These are phyloP conservation scores for Diplosoma virens DNA, from an alignment of 23 tunicate species.

Conservation along the genomic window DNA sequence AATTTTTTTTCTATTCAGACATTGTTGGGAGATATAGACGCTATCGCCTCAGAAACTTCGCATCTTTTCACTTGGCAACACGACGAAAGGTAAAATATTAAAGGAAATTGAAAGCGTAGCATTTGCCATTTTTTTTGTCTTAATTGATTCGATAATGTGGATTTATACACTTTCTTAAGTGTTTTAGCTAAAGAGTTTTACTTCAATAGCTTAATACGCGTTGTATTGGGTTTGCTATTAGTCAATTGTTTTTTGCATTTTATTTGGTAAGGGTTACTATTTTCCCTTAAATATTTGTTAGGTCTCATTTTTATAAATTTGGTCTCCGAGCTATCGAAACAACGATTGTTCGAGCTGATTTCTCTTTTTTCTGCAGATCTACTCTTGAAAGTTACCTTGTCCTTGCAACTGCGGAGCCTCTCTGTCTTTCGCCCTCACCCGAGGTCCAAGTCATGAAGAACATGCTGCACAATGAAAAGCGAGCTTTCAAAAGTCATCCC, in stretches of 20 bases:
- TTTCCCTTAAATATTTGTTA: too few relatives aligned
- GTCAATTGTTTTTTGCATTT: too few relatives aligned
- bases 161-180: too few relatives aligned
- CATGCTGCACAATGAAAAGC: constrained; percentile 29
- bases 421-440: constrained; percentile 86
- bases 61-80: constrained; percentile 31
- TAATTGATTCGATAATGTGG: too few relatives aligned
- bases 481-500: constrained; percentile 36
- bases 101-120: too few relatives aligned
- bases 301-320: too few relatives aligned
- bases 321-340: too few relatives aligned
- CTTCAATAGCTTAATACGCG: too few relatives aligned
- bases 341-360: background rate
- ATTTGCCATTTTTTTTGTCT: too few relatives aligned
- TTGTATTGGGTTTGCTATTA: too few relatives aligned
- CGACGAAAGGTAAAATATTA: constrained; percentile 46
- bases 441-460: constrained; percentile 72
- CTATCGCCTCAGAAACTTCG: constrained; percentile 41
- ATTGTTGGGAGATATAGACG: constrained; percentile 35
- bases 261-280: too few relatives aligned
- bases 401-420: constrained; percentile 80
- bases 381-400: constrained; percentile 61
- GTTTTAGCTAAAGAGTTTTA: too few relatives aligned
- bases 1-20: constrained; percentile 35
- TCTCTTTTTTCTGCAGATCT: constrained; percentile 7